Evolutionary conservation across 2,888 invertebrate species (phyloP), one percentile per base, ranked within the genome.

Genomic region (Metacarcinus magister): DNA sequence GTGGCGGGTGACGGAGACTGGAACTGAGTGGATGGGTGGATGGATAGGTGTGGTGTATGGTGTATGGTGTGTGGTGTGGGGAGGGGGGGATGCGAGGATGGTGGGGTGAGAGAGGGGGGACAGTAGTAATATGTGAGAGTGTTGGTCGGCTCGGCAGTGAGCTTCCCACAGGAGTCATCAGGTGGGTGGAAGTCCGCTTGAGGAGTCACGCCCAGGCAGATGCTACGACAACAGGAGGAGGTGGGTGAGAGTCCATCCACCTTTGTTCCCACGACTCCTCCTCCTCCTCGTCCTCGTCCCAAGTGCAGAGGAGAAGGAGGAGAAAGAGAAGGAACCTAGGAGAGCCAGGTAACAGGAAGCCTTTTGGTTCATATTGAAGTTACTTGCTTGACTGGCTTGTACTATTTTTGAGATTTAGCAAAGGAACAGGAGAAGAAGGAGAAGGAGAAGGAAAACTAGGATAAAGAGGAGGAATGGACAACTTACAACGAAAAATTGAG

Each of bases 171-270:
- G 67, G 67, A 67, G 67, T 7, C 67, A 67, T 23, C 67, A 67
- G 67, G 67, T 67, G n/a, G 67, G 67, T 67, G 67, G 67, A 67
- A 67, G 67, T 67, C 67, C 67, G 67, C 67, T 67, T 67, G 67
- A 67, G 67, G n/a, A 67, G 67, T 67, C n/a, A 67, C 67, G n/a
- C 67, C n/a, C 67, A 2, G 67, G n/a, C 67, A 67, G 67, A 67
- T 67, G 67, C 67, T 67, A 3, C 67, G n/a, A n/a, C 67, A 67
- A 23, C 67, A 67, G 67, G 48, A 48, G 48, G 48, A 13, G 23
- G 23, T 67, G 60, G 23, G 23, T 67, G 60, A 67, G 67, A 67
- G n/a, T n/a, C 67, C 16, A 7, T 23, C 67, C 67, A 67, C 67
- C n/a, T 67, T 23, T 67, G 67, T 67, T 67, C 67, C 67, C 67